A percentile compares a stretch with the other conserved stretches of the same genome.
Evolutionary conservation across 2,888 invertebrate species (phyloP).

Genomic region (Phorcus lineatus): DNA sequence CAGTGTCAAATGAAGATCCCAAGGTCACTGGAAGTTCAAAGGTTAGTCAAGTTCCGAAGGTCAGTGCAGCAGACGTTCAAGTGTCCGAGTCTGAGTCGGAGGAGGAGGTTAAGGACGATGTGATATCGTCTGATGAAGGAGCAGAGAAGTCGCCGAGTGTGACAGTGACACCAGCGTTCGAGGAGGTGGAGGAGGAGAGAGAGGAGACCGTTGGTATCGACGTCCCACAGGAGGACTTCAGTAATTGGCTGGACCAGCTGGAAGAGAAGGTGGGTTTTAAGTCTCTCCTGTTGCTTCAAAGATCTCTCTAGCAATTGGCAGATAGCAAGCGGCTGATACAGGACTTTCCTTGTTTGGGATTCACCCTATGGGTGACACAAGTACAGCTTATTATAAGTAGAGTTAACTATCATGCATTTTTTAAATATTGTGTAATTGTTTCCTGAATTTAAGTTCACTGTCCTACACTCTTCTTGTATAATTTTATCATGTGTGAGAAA

Average conservation of each 20-base stretch:
- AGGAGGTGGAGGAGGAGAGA: not conserved
- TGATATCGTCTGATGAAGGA: not conserved
- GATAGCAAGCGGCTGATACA: no score
- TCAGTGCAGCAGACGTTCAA: not conserved
- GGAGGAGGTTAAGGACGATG: not conserved
- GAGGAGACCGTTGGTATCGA: constrained; percentile 29
- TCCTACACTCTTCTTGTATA: no score
- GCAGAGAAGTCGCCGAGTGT: not conserved
- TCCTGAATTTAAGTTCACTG: no score
- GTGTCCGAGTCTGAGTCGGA: not conserved
- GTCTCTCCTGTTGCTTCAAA: no score
- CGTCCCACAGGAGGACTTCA: constrained; percentile 53
- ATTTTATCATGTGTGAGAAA: no score
- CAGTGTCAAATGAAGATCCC: no score
- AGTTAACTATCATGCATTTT: no score
- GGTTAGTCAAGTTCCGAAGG: constrained; percentile 24
- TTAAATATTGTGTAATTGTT: no score
- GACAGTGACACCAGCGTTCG: not conserved
- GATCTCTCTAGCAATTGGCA: no score
- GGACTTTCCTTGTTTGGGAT: no score
- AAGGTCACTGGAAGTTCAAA: not conserved
- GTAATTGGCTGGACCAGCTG: constrained; percentile 63
- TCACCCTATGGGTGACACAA: no score
- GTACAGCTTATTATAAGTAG: no score
- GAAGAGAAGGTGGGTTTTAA: constrained; percentile 49